phyloP scores from a whole-genome alignment of 2,113 vertebrate genomes.

The Heteronetta atricapilla region DNA sequence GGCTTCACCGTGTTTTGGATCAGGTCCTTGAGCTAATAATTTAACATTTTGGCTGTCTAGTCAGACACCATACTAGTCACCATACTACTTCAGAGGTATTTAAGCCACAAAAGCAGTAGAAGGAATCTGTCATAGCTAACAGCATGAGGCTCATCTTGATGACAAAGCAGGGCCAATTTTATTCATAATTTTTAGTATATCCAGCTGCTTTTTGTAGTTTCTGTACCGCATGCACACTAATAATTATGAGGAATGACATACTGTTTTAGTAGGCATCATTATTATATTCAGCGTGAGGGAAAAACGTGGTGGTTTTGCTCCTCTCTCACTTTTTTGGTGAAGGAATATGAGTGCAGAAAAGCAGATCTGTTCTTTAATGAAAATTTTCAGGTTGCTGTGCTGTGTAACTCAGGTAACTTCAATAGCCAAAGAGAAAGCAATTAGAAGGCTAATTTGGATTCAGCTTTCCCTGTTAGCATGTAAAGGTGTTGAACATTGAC shows the following conservation, averaged over 20 bases:
- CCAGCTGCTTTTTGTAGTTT: not conserved
- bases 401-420: slow-evolving; percentile 36
- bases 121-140: not conserved
- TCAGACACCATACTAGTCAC: not conserved
- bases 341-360: not conserved
- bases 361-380: not conserved
- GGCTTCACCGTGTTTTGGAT: not conserved
- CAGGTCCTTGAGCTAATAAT: not conserved
- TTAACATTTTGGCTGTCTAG: not conserved
- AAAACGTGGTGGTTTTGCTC: not conserved
- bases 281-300: not conserved
- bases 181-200: not conserved
- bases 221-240: not conserved
- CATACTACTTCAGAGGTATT: not conserved
- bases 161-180: not conserved
- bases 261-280: not conserved
- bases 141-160: not conserved
- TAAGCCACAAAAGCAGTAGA: not conserved
- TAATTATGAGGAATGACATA: not conserved
- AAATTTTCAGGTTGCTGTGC: not conserved
- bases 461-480: not conserved
- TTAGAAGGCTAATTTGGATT: slow-evolving; percentile 42
- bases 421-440: slow-evolving; percentile 40
- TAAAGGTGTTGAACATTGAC: not conserved
- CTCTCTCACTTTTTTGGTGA: not conserved